phyloP scores from a whole-genome alignment of 2,113 vertebrate species.

The Rissa tridactyla region DNA sequence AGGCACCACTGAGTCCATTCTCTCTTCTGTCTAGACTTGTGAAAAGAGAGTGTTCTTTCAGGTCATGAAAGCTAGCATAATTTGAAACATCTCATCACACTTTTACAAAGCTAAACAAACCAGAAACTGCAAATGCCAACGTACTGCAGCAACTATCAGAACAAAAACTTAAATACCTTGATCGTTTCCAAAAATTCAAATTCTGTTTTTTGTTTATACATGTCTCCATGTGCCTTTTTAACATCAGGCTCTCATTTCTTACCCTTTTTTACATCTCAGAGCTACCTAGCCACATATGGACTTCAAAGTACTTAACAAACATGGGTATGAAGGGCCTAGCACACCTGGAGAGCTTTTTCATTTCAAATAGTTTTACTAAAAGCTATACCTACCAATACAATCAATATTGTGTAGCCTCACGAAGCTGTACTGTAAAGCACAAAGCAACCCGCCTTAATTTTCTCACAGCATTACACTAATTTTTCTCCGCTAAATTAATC shows the following conservation, averaged over 20 bases:
- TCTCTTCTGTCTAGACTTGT: background rate
- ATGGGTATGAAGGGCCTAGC: background rate
- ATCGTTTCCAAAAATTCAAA: background rate
- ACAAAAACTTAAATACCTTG: background rate
- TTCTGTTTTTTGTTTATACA: background rate
- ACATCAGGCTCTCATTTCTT: background rate
- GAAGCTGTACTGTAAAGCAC: background rate
- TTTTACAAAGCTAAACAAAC: background rate
- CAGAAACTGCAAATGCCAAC: background rate
- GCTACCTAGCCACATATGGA: background rate
- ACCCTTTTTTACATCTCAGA: background rate
- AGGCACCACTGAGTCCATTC: background rate
- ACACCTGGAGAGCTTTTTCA: background rate
- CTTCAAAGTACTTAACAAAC: background rate
- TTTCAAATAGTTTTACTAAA: background rate
- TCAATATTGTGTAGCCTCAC: background rate
- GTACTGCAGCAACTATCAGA: rapidly evolving
- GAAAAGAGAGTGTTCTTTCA: background rate
- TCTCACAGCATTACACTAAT: background rate
- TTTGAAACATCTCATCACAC: background rate
- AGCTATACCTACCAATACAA: background rate
- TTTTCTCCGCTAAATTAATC: background rate
- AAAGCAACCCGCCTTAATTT: background rate
- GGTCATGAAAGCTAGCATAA: background rate
- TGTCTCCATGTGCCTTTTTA: background rate